Conservation (phyloP, 2,888 invertebrate species). For the Athrips mouffetella region DNA sequence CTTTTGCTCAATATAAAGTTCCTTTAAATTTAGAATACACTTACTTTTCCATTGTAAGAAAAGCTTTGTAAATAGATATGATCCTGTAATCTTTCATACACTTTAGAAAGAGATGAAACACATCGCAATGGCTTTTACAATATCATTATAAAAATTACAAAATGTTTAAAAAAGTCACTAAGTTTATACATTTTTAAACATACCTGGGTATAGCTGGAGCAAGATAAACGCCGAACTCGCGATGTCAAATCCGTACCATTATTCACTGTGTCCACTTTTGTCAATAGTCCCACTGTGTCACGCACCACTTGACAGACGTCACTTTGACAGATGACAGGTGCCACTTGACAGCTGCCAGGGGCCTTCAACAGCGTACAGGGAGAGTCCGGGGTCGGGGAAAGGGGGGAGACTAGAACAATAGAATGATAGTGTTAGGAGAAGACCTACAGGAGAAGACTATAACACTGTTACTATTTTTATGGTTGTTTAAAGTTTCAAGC, state of each 20-base stretch:
- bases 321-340: conserved; percentile 2
- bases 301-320: not conserved
- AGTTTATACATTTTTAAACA: conserved; percentile 25
- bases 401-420: conserved; percentile 39
- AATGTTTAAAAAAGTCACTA: not conserved
- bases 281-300: conserved; percentile 12
- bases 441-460: not conserved
- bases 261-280: conserved; percentile 41
- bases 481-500: no score
- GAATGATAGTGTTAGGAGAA: conserved; percentile 27
- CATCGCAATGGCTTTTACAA: no score
- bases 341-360: conserved; percentile 9
- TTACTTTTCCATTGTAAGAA: no score
- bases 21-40: no score
- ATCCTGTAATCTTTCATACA: no score
- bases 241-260: conserved; percentile 51
- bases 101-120: no score
- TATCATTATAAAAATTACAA: no score
- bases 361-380: conserved; percentile 40
- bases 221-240: conserved; percentile 27
- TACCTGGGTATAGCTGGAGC: conserved; percentile 32
- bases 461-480: not conserved
- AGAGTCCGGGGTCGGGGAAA: conserved; percentile 34
- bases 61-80: no score
- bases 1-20: no score